A percentile compares a stretch with the other conserved stretches of the same genome.
Evolutionary conservation across 2,797 vertebrate genomes (phyloP).

Genomic region (Centropyge bicolor): DNA sequence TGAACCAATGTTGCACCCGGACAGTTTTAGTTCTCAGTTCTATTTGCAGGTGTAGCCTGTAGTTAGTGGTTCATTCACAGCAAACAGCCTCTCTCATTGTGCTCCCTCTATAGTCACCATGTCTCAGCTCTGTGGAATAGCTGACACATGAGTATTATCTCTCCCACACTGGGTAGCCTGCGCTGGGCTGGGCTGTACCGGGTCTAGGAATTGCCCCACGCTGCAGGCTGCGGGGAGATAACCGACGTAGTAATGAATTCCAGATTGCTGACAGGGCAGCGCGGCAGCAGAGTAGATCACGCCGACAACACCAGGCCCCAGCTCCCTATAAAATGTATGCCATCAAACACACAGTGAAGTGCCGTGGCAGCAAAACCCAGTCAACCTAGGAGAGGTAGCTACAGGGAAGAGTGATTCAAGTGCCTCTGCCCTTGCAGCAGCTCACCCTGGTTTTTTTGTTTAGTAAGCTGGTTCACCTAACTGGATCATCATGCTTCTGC

Average conservation of each 20-base stretch:
- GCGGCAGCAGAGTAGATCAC: slow-evolving; percentile 77
- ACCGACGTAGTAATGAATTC: slow-evolving; percentile 91
- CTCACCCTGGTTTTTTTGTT: slow-evolving; percentile 66
- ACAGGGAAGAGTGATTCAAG: slow-evolving; percentile 66
- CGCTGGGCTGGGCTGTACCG: slow-evolving; percentile 71
- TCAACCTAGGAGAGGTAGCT: slow-evolving; percentile 71
- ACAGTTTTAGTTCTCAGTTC: slow-evolving; percentile 56
- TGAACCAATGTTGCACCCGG: slow-evolving; percentile 38
- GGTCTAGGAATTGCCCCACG: slow-evolving; percentile 85
- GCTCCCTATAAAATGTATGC: slow-evolving; percentile 77
- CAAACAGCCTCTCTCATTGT: slow-evolving; percentile 75
- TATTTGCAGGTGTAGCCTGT: slow-evolving; percentile 77
- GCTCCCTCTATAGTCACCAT: slow-evolving; percentile 60
- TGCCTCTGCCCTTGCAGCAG: slow-evolving; percentile 51
- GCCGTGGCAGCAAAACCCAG: slow-evolving; percentile 77
- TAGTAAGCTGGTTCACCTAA: slow-evolving; percentile 72
- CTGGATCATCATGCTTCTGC: slow-evolving; percentile 63
- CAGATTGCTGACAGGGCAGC: slow-evolving; percentile 88
- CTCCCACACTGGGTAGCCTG: slow-evolving; percentile 78
- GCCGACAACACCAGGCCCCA: slow-evolving; percentile 75
- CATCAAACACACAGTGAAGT: slow-evolving; percentile 76
- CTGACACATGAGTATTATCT: slow-evolving; percentile 85
- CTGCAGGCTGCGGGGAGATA: slow-evolving; percentile 89
- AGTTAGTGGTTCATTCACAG: slow-evolving; percentile 78
- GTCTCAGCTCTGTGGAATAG: slow-evolving; percentile 86